Conservation (phyloP, 2,797 vertebrate species). For the Alfaro cultratus region DNA sequence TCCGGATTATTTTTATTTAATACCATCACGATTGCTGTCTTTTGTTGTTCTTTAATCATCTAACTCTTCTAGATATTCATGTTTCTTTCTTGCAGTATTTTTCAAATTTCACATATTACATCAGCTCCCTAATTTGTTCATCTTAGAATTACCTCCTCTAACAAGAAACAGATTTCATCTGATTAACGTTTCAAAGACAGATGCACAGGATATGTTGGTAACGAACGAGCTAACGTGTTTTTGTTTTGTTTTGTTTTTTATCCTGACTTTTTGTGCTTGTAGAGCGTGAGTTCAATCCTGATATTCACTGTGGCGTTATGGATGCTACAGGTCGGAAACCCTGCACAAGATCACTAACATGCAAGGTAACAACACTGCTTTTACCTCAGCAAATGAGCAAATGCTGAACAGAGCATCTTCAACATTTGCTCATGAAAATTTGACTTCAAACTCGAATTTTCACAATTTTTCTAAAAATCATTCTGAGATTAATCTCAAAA, state of each 20-base stretch:
- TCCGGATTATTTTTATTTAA: neutral
- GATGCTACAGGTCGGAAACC: slow-evolving; percentile 96
- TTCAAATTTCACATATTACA: neutral
- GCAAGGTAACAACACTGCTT: slow-evolving; percentile 85
- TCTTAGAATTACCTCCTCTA: neutral
- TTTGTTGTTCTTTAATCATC: neutral
- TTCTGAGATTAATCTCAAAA: too few relatives aligned
- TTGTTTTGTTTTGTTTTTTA: neutral
- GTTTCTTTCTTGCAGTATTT: neutral
- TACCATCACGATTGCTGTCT: neutral
- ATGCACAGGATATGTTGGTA: neutral
- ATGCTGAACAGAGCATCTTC: neutral
- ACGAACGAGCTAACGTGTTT: neutral
- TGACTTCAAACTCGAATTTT: too few relatives aligned
- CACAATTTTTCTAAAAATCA: too few relatives aligned
- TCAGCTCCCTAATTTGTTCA: neutral
- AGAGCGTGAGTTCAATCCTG: slow-evolving; percentile 99
- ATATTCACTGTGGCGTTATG: slow-evolving; percentile 97
- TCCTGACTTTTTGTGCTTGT: slow-evolving; percentile 26
- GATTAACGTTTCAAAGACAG: neutral
- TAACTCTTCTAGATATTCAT: neutral
- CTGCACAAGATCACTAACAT: slow-evolving; percentile 99
- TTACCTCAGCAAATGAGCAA: neutral
- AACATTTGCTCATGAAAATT: too few relatives aligned
- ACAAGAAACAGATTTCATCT: neutral